A percentile compares a stretch with the other conserved stretches of the same genome.
These are phyloP conservation scores for Linnaemya tessellans DNA, from an alignment of 2,888 invertebrate species.

Conservation along the genomic window DNA sequence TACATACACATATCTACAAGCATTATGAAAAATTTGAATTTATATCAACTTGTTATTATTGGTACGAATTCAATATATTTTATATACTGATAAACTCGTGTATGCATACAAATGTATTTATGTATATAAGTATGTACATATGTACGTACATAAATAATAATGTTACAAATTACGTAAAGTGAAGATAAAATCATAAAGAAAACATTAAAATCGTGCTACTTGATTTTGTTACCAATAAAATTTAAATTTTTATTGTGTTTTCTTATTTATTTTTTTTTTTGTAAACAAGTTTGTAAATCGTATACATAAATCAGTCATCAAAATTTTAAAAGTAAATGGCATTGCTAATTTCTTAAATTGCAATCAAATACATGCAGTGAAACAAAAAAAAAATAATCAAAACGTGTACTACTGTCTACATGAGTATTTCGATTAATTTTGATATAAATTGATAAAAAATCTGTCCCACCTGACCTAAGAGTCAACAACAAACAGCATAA, in stretches of 20 bases:
- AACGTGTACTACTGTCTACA: not conserved
- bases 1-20: no score
- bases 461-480: not conserved
- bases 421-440: conserved; percentile 27
- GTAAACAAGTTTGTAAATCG: conserved; percentile 37
- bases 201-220: conserved; percentile 14
- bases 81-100: not conserved
- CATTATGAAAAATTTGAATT: no score
- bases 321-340: conserved; percentile 57
- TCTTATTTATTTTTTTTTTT: conserved; percentile 43
- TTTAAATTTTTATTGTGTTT: conserved; percentile 18
- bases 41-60: no score
- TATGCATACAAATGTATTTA: no score
- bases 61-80: no score
- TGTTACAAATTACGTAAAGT: not conserved
- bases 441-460: conserved; percentile 36
- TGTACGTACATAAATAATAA: not conserved
- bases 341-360: conserved; percentile 51
- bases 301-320: conserved; percentile 25
- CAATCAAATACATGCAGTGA: conserved; percentile 4
- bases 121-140: not conserved
- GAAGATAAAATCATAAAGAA: not conserved
- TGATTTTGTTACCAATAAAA: conserved; percentile 18
- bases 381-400: not conserved
- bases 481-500: no score